Evolutionary conservation across 2,888 invertebrate species (phyloP).

Genomic region (Exephanes ischioxanthus): DNA sequence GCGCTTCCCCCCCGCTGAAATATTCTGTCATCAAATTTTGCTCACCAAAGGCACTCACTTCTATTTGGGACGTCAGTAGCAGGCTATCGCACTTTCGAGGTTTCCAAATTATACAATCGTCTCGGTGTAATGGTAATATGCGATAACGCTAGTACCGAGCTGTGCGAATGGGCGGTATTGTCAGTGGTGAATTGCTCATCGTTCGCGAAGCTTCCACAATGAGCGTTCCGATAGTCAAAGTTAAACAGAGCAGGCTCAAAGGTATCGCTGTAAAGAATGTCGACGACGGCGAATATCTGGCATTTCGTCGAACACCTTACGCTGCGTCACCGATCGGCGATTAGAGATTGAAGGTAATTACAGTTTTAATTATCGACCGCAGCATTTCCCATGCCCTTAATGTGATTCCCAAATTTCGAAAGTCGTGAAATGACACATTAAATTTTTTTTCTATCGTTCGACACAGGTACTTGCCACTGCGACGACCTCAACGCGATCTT

Average conservation of each 20-base stretch:
- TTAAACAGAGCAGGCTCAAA: constrained; percentile 79
- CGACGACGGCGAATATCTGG: constrained; percentile 76
- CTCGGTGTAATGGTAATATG: too few relatives aligned
- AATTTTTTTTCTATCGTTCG: neutral
- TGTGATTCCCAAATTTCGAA: neutral
- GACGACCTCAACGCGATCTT: constrained; percentile 88
- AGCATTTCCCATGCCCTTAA: too few relatives aligned
- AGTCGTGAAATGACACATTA: neutral
- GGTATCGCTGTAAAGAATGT: constrained; percentile 76
- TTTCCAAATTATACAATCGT: too few relatives aligned
- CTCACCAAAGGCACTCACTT: too few relatives aligned
- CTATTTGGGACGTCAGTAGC: too few relatives aligned
- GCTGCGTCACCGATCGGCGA: constrained; percentile 83
- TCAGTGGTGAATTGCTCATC: too few relatives aligned
- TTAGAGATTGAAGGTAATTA: constrained; percentile 82
- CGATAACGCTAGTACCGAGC: too few relatives aligned
- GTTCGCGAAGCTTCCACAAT: constrained; percentile 58
- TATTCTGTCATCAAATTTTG: too few relatives aligned
- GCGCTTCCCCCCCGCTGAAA: too few relatives aligned
- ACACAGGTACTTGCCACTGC: constrained; percentile 87
- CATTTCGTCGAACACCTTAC: constrained; percentile 81
- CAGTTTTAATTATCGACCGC: too few relatives aligned
- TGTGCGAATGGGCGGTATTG: too few relatives aligned
- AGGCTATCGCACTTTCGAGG: too few relatives aligned
- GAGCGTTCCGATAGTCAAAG: constrained; percentile 74